Conservation (phyloP, 1,140 invertebrate species). For the Ptiloglossa arizonensis region DNA sequence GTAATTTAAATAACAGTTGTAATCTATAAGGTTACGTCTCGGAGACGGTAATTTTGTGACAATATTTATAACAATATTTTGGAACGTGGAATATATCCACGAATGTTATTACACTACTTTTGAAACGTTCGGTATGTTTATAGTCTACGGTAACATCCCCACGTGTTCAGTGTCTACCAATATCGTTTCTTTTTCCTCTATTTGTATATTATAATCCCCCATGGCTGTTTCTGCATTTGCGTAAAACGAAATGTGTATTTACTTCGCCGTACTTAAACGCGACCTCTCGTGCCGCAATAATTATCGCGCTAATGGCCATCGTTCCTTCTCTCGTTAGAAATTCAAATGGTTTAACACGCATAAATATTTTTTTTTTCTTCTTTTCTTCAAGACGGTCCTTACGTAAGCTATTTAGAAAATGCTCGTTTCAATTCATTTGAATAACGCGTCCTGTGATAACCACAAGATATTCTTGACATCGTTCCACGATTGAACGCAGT, state of each 20-base stretch:
- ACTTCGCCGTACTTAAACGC: too few relatives aligned
- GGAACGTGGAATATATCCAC: too few relatives aligned
- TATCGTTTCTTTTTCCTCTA: not conserved
- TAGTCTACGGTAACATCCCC: too few relatives aligned
- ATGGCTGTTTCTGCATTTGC: not conserved
- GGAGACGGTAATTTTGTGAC: too few relatives aligned
- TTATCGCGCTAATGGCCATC: not conserved
- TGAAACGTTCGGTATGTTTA: too few relatives aligned
- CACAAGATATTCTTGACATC: conserved; percentile 20
- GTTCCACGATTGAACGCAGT: not conserved
- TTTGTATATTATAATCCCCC: not conserved
- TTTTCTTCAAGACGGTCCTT: not conserved
- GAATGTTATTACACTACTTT: too few relatives aligned
- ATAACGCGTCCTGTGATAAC: conserved; percentile 7
- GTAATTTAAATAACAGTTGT: too few relatives aligned
- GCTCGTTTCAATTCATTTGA: conserved; percentile 17
- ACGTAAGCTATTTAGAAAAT: conserved; percentile 8
- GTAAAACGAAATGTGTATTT: not conserved
- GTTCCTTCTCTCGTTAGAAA: conserved; percentile 14
- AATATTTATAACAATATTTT: too few relatives aligned
- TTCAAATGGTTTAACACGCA: conserved; percentile 8
- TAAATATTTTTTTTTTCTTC: not conserved
- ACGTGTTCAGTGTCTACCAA: too few relatives aligned
- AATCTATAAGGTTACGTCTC: too few relatives aligned
- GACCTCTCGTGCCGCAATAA: not conserved